Base-by-base conservation (phyloP, 2,797 vertebrate genomes). In the Siniperca scherzeri region DNA sequence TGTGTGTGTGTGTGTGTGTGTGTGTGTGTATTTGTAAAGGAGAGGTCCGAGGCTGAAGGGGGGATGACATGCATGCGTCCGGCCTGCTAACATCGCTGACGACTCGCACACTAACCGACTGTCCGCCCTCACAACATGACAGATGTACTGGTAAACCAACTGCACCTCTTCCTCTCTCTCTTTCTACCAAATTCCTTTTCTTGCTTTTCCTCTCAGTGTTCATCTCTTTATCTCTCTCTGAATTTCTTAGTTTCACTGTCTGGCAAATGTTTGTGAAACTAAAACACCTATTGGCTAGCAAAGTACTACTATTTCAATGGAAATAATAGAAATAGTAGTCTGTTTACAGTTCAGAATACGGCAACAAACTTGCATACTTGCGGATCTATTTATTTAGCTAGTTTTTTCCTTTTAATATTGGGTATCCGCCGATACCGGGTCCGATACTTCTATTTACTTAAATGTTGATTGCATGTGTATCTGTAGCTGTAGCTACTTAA, bases 81-180 rank as follows among this genome's bases (percentile, higher is more conserved):
- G 79, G 88, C 80, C 90, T 90, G 87, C 87, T 96, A 95, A 95
- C 94, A 94, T 79, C 95, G 88, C 91, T 92, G 94, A 96, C 91
- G 90, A 94, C 90, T 94, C 79, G 78, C 85, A 81, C 93, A 92
- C 92, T 95, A 94, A 94, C 93, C 88, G 33, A 78, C 86, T 83
- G 91, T 87, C 88, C 81, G 90, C 83, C 87, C 88, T 89, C 91
- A 57, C 91, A 77, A 93, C 92, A 96, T 96, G 95, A 94, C 94
- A 91, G 96, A 96, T 85, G 89, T 94, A 59, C 95, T 96, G 95
- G 96, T 96, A 96, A 95, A 91, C 52, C 78, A 80, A 64, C 70
- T 73, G 38, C 27, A 52, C 21, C 73, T 86, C 22, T 64, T 70
- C 27, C 17, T 80, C 22, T 74, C 22, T 73, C 3, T 69, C 46